Conservation (phyloP, 2,113 vertebrate genomes). For the Sinocyclocheilus rhinocerous region DNA sequence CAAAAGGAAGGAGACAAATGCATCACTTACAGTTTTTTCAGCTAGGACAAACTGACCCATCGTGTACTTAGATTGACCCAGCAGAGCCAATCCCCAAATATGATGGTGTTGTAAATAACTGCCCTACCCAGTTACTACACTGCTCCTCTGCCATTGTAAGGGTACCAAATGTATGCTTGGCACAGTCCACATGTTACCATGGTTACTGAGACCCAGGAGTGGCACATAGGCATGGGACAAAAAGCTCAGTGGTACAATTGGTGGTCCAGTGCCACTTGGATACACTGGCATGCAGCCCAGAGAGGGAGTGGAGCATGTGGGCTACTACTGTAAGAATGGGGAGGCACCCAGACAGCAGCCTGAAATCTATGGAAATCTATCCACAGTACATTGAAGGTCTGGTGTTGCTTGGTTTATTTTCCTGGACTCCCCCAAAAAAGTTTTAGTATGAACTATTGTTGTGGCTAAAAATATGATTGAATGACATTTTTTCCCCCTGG, state of each 20-base stretch:
- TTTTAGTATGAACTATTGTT: background rate
- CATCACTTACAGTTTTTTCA: background rate
- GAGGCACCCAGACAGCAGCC: conserved; percentile 20
- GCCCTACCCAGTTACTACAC: conserved; percentile 67
- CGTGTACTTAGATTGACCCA: background rate
- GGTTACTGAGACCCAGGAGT: conserved; percentile 71
- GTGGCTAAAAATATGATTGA: conserved; percentile 10
- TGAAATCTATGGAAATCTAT: conserved; percentile 1
- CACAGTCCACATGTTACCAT: conserved; percentile 70
- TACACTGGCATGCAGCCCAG: conserved; percentile 59
- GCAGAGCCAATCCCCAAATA: conserved; percentile 60
- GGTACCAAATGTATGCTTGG: conserved; percentile 68
- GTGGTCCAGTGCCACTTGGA: conserved; percentile 44
- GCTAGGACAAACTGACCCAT: background rate
- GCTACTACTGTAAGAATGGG: conserved; percentile 48
- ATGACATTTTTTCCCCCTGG: background rate
- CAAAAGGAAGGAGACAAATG: background rate
- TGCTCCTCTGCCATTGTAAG: conserved; percentile 63
- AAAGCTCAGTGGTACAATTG: conserved; percentile 20
- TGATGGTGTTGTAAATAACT: conserved; percentile 66
- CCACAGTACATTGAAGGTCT: background rate
- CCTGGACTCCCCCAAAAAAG: background rate
- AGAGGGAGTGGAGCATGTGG: conserved; percentile 28
- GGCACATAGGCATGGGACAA: conserved; percentile 65
- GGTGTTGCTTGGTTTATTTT: background rate